Base-by-base conservation (phyloP, 2,888 invertebrate genomes). In the Torymus texanus region DNA sequence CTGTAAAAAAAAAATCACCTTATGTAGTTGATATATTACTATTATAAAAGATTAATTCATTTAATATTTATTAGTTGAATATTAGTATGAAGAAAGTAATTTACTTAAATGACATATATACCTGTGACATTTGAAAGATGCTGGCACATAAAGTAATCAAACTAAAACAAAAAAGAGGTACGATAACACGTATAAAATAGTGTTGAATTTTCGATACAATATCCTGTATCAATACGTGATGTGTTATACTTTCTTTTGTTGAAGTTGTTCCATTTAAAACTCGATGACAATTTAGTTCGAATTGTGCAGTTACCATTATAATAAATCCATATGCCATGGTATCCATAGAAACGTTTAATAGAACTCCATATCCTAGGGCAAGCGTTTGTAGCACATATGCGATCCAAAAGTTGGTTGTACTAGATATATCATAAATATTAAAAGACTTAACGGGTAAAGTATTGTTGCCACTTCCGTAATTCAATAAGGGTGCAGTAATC, bases 101-200 rank as follows among this genome's bases (percentile, higher is more conserved):
- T 29, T 2, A 29, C 3, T 29, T 29, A 21, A 21, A 21, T 21
- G 21, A 21, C 1, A 21, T 21, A 21, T 50, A 62, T 59, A 81
- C 82, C 79, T 81, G 66, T 10, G 79, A 71, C 21, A 81, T 77
- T 77, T 72, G 75, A 16, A 81, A 81, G 11, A 82, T 75, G 11
- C 75, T 77, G 1, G 79, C 55, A 24, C 82, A 75, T 2, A 81
- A 14, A 4, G 71, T 77, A n/a, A 81, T 58, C 10, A 82, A 56
- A 24, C 79, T 82, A 53, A 81, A 74, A 51, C 63, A 59, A 11
- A 82, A 82, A 68, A 79, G 56, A 8, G 75, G 74, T n/a, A 76
- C 59, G 4, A 77, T 59, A n/a, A 70, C 67, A 11, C 21, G n/a
- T 21, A 82, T 79, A 11, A 81, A 79, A 55, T 77, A 79, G 13